Evolutionary conservation across 2,113 vertebrate species (phyloP).

Genomic region (Tragelaphus strepsiceros): DNA sequence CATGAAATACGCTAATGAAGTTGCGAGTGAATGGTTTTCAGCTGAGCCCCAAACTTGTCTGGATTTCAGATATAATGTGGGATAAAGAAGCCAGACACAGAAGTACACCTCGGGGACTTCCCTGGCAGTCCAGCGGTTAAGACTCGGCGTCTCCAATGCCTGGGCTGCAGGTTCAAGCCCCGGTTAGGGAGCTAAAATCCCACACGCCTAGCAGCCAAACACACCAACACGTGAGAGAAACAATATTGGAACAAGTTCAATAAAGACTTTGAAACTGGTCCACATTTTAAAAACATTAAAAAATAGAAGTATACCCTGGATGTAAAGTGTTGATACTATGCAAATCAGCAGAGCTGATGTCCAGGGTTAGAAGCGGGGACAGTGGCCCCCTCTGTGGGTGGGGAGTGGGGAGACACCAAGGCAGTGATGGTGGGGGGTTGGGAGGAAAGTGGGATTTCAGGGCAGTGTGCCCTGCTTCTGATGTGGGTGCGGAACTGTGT

Average conservation of each 20-base stretch:
- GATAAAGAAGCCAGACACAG: neutral
- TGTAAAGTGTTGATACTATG: neutral
- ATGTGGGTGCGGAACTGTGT: neutral
- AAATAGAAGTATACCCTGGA: neutral
- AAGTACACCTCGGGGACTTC: neutral
- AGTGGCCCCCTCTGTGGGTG: neutral
- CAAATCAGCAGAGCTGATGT: neutral
- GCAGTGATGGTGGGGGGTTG: neutral
- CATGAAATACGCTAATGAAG: neutral
- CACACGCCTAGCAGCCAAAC: neutral
- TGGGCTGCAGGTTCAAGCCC: neutral
- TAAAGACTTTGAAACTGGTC: neutral
- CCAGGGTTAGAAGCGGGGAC: neutral
- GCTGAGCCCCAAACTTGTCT: rapidly evolving
- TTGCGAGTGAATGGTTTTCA: neutral
- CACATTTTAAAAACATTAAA: neutral
- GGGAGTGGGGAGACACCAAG: rapidly evolving
- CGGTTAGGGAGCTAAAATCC: neutral
- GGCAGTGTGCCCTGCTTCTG: neutral
- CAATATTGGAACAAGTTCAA: neutral
- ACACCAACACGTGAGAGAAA: neutral
- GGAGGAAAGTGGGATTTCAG: too few species aligned
- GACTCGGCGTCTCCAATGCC: neutral
- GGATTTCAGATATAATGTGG: neutral
- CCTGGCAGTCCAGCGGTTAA: neutral